Evolutionary conservation across 2,888 invertebrate genomes (phyloP), one percentile per base, ranked within the genome.

Genomic region (Drosophila mimica): DNA sequence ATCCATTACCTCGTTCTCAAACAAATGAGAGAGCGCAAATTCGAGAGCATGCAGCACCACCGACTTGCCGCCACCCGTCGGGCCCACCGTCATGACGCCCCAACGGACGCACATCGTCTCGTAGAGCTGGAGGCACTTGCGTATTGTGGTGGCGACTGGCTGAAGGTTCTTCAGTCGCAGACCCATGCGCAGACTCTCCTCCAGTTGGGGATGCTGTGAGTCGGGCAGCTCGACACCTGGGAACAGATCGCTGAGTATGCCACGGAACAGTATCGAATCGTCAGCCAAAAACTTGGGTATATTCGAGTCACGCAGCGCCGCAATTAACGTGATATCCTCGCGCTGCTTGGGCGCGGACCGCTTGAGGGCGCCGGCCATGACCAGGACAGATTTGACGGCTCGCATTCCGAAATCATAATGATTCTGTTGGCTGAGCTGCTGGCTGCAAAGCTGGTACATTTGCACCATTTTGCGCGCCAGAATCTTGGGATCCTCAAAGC

Each of bases 391-490:
- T 91, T 98, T 98, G 0, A 98, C 98, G 1, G 98, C 98, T 76
- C 98, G 94, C 98, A 98, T 98, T 43, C 97, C 97, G 88, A 98
- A 98, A 93, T 98, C 98, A 89, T 98, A 98, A 90, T 98, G 98
- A 91, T 98, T 96, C 91, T 98, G 98, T 83, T 98, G 97, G 0
- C 97, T 98, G 2, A 98, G 94, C 91, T 98, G 98, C 91, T 98
- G 98, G 84, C 97, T 97, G 88, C 97, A 97, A 7, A 98, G 93
- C 88, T 97, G 97, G 93, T 98, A 98, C 97, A 98, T 97, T 92
- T 97, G 96, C 0, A 97, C 97, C 97, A 98, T 98, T 93, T 98
- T 98, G 89, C 96, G 96, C 0, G 98, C 97, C n/a, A 98, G 94
- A 4, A 95, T 94, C 91, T 96, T 97, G 0, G 98, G 98, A 0